Evolutionary conservation across 2,797 vertebrate species (phyloP), one percentile per base, ranked within the genome.

Genomic region (Sarcoramphus papa): DNA sequence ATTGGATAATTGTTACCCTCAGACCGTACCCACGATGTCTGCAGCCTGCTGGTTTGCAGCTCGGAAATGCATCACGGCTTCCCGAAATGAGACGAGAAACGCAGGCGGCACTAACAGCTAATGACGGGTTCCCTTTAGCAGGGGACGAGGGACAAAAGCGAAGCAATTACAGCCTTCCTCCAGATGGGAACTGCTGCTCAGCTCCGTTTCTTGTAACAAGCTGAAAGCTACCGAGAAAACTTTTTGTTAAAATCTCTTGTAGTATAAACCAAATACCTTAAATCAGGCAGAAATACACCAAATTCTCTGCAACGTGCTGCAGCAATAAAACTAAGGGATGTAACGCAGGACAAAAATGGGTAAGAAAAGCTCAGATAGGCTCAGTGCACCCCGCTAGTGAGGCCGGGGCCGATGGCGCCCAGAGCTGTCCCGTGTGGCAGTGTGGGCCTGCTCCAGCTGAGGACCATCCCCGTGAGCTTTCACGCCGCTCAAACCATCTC

Each of bases 81-180:
- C 64, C 73, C 23, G 0, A 21, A 51, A 57, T 9, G 53, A 45
- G 23, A 7, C 0, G 0, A 6, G 1, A 30, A 59, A 18, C 0
- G 4, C 65, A 7, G 78, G 51, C 3, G 3, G 72, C 25, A 2
- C 65, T 30, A 37, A 9, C 3, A 5, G 83, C 54, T n/a, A 12
- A 35, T 23, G 86, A 51, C 5, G 4, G 47, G 56, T n/a, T 69
- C 43, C 40, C 43, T 59, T 50, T 31, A 25, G 45, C 24, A 27
- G 53, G 68, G 75, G 31, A 17, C 1, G 1, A 33, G 84, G 64
- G 77, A 14, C 41, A 53, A 12, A 17, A 67, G 35, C 1, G 2
- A n/a, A 37, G 40, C 41, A 15, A 18, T 68, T 20, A 1, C 84
- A 73, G 57, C 79, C 54, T 78, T 70, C 37, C 53, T 74, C 6